phyloP scores from a whole-genome alignment of 2,888 invertebrate species.

The Drosophila dives region DNA sequence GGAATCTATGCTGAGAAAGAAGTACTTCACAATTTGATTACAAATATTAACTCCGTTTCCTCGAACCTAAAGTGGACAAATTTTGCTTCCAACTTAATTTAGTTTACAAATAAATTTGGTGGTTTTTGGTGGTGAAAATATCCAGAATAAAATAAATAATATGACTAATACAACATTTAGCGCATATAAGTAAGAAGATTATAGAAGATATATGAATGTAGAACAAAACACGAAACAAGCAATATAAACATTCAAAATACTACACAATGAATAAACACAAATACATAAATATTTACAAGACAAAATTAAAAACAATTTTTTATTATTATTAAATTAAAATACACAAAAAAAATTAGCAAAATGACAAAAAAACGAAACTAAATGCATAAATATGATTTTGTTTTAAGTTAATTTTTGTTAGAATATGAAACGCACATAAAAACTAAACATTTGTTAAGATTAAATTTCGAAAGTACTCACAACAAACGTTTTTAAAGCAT shows the following conservation, averaged over 20 bases:
- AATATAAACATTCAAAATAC: constrained; percentile 42
- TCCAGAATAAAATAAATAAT: constrained; percentile 37
- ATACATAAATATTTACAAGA: constrained; percentile 59
- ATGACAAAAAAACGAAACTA: constrained; percentile 44
- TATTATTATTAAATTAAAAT: constrained; percentile 62
- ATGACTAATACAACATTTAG: constrained; percentile 46
- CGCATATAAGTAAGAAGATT: constrained; percentile 41
- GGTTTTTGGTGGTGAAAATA: constrained; percentile 74
- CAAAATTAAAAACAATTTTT: constrained; percentile 69
- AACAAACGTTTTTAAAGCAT: constrained; percentile 43
- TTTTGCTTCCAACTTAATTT: constrained; percentile 58
- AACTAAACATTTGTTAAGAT: constrained; percentile 42
- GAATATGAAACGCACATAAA: constrained; percentile 60
- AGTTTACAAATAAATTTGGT: constrained; percentile 77
- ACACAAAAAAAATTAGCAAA: constrained; percentile 45
- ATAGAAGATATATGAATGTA: constrained; percentile 29
- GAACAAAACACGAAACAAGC: constrained; percentile 82
- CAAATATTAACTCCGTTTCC: neutral
- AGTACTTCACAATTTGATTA: neutral
- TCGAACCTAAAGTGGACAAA: neutral
- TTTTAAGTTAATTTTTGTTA: constrained; percentile 70
- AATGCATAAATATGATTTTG: constrained; percentile 56
- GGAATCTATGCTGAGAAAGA: neutral
- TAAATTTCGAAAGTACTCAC: constrained; percentile 17
- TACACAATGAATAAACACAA: constrained; percentile 66